These are phyloP conservation scores for Apogon talboti DNA, from an alignment of 2,797 vertebrate genomes.

Conservation along the genomic window DNA sequence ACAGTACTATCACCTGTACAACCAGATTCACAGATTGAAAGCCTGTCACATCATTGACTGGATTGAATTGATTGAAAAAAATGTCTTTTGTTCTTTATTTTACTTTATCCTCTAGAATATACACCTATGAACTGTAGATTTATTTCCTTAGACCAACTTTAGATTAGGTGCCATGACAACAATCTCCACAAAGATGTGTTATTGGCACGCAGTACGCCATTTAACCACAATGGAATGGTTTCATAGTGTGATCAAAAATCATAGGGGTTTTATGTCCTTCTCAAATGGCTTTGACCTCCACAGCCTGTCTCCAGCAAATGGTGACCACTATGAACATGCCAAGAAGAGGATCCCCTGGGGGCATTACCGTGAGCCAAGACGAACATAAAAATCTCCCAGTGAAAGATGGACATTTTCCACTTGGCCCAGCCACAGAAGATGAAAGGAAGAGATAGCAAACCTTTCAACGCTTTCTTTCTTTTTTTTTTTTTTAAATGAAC, in stretches of 20 bases:
- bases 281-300: constrained; percentile 82
- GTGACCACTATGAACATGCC: constrained; percentile 78
- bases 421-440: constrained; percentile 67
- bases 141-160: constrained; percentile 31
- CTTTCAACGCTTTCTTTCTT: too few relatives aligned
- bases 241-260: constrained; percentile 75
- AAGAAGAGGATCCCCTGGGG: constrained; percentile 72
- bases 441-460: constrained; percentile 58
- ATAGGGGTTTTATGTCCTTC: constrained; percentile 78
- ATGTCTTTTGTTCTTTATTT: too few relatives aligned
- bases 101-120: constrained; percentile 19
- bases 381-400: constrained; percentile 69
- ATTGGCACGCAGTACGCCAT: constrained; percentile 53
- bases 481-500: background rate
- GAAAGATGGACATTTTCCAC: constrained; percentile 76
- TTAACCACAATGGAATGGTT: constrained; percentile 66
- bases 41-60: constrained; percentile 5
- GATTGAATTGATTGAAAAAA: constrained; percentile 2
- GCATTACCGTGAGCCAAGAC: constrained; percentile 69
- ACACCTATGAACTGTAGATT: constrained; percentile 11
- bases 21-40: constrained; percentile 19
- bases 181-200: constrained; percentile 51
- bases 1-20: constrained; percentile 28
- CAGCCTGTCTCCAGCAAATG: constrained; percentile 73
- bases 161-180: constrained; percentile 43